Evolutionary conservation across 1,140 invertebrate genomes (phyloP).

Genomic region (Phocides pigmalion): DNA sequence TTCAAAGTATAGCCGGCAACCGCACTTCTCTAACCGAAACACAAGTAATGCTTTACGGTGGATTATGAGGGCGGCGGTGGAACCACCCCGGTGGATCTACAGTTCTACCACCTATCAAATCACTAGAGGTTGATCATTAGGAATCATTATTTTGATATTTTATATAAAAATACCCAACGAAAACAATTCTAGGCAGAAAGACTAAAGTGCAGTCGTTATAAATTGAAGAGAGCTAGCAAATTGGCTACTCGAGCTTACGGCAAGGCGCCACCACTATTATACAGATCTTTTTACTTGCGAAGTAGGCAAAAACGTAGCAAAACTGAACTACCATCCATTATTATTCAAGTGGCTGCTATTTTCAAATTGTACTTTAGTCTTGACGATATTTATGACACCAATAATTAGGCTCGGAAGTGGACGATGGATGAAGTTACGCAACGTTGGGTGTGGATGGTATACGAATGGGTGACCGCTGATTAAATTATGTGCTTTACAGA

Average conservation of each 20-base stretch:
- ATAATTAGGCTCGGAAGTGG: no score
- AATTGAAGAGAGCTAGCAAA: conserved; percentile 25
- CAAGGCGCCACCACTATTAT: conserved; percentile 29
- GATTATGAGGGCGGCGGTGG: no score
- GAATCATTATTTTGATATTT: background rate
- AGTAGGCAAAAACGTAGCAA: conserved; percentile 6
- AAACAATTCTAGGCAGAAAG: background rate
- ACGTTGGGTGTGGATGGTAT: no score
- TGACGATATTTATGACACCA: background rate
- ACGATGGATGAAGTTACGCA: no score
- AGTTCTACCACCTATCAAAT: no score
- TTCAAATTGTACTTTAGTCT: conserved; percentile 7
- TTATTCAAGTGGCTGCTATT: background rate
- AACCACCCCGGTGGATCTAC: no score
- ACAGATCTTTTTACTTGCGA: conserved; percentile 1
- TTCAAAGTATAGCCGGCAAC: no score
- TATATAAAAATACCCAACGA: background rate
- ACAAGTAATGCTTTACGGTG: no score
- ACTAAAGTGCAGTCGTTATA: conserved; percentile 17
- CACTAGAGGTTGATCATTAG: no score
- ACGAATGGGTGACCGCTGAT: no score
- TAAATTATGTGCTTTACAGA: no score
- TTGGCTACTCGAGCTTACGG: conserved; percentile 27
- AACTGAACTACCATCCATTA: conserved; percentile 14
- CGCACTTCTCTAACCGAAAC: no score